Percentiles rank a stretch among this genome's conserved stretches.
Evolutionary conservation across 2,888 invertebrate genomes (phyloP).

Genomic region (Ochropleura leucogaster): DNA sequence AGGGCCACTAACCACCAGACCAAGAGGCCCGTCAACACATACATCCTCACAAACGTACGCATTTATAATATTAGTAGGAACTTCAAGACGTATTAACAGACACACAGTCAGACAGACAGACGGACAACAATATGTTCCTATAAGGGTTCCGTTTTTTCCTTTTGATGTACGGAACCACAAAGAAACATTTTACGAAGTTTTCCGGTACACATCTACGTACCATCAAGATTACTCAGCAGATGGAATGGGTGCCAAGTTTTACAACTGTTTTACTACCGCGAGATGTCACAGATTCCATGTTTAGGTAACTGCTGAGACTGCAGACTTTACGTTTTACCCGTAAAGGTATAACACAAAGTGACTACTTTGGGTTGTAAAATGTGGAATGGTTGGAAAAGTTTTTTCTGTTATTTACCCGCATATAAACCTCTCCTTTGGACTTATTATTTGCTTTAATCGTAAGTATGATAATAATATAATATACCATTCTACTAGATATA

Average conservation of each 20-base stretch:
- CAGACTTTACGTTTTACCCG: conserved; percentile 14
- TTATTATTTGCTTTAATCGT: background rate
- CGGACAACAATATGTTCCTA: too few species aligned
- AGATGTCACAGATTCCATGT: conserved; percentile 27
- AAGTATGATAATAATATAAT: background rate
- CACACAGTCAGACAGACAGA: too few species aligned
- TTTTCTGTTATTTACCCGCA: background rate
- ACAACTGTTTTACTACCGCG: conserved; percentile 56
- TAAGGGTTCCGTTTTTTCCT: too few species aligned
- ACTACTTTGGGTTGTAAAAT: conserved; percentile 29
- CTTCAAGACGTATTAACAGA: too few species aligned
- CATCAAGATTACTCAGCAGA: conserved; percentile 30
- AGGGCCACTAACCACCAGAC: too few species aligned
- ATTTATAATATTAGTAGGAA: too few species aligned
- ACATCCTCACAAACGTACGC: too few species aligned
- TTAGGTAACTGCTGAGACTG: conserved; percentile 27
- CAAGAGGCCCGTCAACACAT: too few species aligned
- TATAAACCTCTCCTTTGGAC: background rate
- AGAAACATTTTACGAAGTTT: background rate
- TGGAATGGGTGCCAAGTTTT: conserved; percentile 44
- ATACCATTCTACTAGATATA: too few species aligned
- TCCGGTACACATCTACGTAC: background rate
- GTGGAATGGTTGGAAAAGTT: background rate
- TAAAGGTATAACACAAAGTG: conserved; percentile 4
- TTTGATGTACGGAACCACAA: too few species aligned